These are phyloP conservation scores for Prosapia bicincta DNA, from an alignment of 2,888 invertebrate genomes.

Conservation along the genomic window DNA sequence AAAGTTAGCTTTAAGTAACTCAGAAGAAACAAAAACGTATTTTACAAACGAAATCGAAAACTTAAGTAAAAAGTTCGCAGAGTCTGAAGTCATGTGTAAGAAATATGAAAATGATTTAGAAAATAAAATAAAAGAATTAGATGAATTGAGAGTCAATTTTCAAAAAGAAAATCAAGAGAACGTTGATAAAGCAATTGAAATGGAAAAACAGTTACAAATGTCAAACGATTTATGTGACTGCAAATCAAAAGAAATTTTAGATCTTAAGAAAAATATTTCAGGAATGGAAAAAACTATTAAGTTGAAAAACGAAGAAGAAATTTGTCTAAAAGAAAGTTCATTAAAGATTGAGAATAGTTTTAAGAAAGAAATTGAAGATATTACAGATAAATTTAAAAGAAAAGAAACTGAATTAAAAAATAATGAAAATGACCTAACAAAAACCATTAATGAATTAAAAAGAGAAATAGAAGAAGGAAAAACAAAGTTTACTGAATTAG, in stretches of 20 bases:
- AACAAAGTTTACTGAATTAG: background rate
- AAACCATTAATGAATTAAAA: background rate
- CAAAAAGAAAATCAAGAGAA: background rate
- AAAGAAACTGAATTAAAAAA: slow-evolving; percentile 14
- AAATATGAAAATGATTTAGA: slow-evolving; percentile 40
- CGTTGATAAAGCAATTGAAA: background rate
- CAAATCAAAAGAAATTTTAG: background rate
- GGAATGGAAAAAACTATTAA: background rate
- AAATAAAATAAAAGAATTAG: slow-evolving; percentile 33
- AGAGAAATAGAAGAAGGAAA: background rate
- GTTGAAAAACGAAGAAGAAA: background rate
- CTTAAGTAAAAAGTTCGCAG: slow-evolving; percentile 42
- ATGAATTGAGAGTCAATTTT: background rate
- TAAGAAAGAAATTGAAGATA: slow-evolving; percentile 44
- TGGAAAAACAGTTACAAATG: background rate
- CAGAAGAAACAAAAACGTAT: slow-evolving; percentile 40
- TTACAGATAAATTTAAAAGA: slow-evolving; percentile 41
- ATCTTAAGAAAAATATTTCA: background rate
- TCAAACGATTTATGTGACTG: background rate
- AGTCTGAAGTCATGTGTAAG: slow-evolving; percentile 41
- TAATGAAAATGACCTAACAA: background rate
- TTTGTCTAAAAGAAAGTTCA: slow-evolving; percentile 41
- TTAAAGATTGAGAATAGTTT: slow-evolving; percentile 39
- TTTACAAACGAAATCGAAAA: slow-evolving; percentile 44
- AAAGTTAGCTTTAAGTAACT: background rate